Conservation (phyloP, 2,797 vertebrate species). For the Sus cebifrons region DNA sequence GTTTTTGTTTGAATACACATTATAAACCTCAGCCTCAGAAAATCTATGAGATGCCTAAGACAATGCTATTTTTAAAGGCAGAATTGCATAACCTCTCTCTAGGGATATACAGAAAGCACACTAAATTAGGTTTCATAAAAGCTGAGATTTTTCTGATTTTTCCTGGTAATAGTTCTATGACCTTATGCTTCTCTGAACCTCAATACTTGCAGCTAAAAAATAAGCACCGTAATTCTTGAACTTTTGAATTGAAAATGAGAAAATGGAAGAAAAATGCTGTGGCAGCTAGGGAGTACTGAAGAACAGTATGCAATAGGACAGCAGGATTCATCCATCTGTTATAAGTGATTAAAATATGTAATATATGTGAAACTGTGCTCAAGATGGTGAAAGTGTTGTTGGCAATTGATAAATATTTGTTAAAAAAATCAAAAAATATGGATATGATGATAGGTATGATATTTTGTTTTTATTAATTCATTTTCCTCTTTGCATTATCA, state of each 20-base stretch:
- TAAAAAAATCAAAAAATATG: not conserved
- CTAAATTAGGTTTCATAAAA: not conserved
- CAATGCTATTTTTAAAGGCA: slow-evolving; percentile 24
- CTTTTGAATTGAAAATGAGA: slow-evolving; percentile 68
- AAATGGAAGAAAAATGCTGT: slow-evolving; percentile 51
- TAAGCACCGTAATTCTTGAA: slow-evolving; percentile 60
- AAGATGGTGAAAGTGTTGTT: not conserved
- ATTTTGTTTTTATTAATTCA: not conserved
- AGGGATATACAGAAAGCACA: not conserved
- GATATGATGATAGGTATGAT: not conserved
- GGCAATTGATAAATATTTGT: not conserved
- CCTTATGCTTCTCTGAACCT: slow-evolving; percentile 20
- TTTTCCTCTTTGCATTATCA: not conserved
- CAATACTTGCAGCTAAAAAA: slow-evolving; percentile 60
- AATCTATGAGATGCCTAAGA: not conserved
- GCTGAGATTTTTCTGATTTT: not conserved
- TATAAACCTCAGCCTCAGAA: not conserved
- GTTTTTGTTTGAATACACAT: not conserved
- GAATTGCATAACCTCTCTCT: not conserved
- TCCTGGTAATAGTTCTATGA: slow-evolving; percentile 1
- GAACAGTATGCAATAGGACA: not conserved
- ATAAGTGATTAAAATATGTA: slow-evolving; percentile 35
- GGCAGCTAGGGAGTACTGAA: not conserved
- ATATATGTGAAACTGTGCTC: not conserved
- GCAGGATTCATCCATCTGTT: not conserved